Base-by-base conservation (phyloP, 2,888 invertebrate genomes). In the Busseola fusca region DNA sequence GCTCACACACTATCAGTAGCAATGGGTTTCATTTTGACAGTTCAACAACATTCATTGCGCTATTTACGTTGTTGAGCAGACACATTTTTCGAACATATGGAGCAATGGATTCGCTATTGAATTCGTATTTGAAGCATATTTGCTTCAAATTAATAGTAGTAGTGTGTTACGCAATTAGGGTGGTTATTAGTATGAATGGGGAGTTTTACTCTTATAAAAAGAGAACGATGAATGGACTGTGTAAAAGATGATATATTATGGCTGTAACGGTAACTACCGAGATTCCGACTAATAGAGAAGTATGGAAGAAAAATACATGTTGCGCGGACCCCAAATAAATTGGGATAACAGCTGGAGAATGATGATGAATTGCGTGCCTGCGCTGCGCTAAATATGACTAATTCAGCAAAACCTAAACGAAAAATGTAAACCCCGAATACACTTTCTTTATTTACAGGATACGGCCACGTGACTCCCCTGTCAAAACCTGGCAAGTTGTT, bases 381-480 rank as follows among this genome's bases (percentile, higher is more conserved):
- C 3, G 21, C 27, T 42, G 42, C 7, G 12, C 27, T 27, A 42
- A 12, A 14, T 21, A 27, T 18, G 25, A 37, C 18, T 6, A 12
- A 12, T 18, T 18, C 18, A 27, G 25, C 27, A 21, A 27, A 40
- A 21, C 27, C 14, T 7, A 21, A 42, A 34, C 34, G 34, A 34
- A 34, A 34, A 34, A 27, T 27, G 14, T 62, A 7, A 62, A 27
- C 2, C 9, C 21, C 16, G 2, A 48, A 7, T 27, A 42, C 10
- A 37, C 50, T 14, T 30, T 56, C 27, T 42, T 37, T 54, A 34
- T 3, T 82, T 90, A 3, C 93, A 98, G 98, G 98, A 66, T 99
- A 98, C 93, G 98, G 98, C 10, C 98, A 98, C 92, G 98, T 98
- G 67, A 98, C 98, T 0, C 98, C 98, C 0, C 95, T 98, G 25